phyloP scores from a whole-genome alignment of 2,113 vertebrate species.

The Anolis carolinensis region DNA sequence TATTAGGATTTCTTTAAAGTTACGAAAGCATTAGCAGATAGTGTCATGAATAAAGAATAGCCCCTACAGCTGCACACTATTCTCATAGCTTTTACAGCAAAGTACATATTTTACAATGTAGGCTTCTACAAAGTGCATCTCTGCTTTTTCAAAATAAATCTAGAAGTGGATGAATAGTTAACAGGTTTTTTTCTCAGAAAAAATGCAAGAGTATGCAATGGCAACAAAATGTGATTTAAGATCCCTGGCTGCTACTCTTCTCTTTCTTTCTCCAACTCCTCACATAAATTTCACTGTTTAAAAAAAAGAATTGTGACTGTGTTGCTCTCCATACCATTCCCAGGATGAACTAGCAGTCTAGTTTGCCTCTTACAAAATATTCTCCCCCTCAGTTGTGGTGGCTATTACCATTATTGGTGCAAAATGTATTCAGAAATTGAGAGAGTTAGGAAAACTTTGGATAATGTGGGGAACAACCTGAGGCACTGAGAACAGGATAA shows the following conservation, averaged over 20 bases:
- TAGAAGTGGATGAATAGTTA: not conserved
- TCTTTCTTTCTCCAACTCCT: not conserved
- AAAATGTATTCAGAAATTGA: not conserved
- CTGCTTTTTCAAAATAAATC: not conserved
- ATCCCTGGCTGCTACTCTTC: not conserved
- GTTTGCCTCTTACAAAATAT: not conserved
- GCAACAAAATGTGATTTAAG: not conserved
- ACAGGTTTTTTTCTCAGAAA: not conserved
- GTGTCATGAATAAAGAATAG: slow-evolving; percentile 1
- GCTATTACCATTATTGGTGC: not conserved
- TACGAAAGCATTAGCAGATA: not conserved
- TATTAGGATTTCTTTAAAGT: not conserved
- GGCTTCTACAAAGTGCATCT: not conserved
- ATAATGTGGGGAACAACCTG: not conserved
- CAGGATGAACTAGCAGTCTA: not conserved
- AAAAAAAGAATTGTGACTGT: not conserved
- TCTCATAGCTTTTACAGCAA: not conserved
- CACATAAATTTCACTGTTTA: not conserved
- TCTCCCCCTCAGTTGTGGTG: not conserved
- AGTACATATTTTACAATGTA: not conserved
- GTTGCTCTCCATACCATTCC: not conserved
- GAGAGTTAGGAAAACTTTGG: not conserved
- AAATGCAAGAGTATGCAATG: not conserved
- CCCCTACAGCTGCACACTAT: not conserved
- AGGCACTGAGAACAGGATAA: not conserved